Base-by-base conservation (phyloP, 2,888 invertebrate genomes). In the Coecobrya sp. region DNA sequence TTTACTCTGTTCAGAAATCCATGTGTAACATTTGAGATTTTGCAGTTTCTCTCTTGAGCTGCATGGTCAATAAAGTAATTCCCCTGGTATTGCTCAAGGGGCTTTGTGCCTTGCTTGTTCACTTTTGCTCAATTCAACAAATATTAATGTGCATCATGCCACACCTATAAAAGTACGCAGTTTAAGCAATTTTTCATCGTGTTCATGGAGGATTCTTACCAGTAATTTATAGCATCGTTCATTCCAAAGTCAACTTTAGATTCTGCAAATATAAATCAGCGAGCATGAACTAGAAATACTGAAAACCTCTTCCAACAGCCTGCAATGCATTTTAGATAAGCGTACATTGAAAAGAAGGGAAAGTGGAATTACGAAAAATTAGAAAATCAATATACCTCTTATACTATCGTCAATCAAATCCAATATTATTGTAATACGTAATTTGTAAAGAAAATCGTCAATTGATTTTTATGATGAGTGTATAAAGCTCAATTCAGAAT, bases 41-140 rank as follows among this genome's bases (percentile, higher is more conserved):
- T 52, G 36, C 55, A 73, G 45, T 42, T 59, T 59, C 42, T 76
- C 86, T 45, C 59, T 62, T 11, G 45, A 3, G 42, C n/a, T 19
- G 30, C 36, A 62, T 62, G 62, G 45, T 42, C 62, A 88, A 65
- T 88, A 79, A 79, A 88, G 79, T 88, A 88, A 27, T 49, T 86
- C 25, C 59, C 25, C 19, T n/a, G 36, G 42, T 73, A 36, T 73
- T 65, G 79, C 79, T 88, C 45, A 79, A 27, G 27, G 62, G 76
- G 87, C 87, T 36, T 73, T 79, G 62, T 79, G 79, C 68, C 65
- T 49, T 11, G 45, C 49, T 27, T 25, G 55, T 49, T 42, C 55
- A 27, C 27, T 30, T 4, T 25, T 42, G 70, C 19, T 22, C 49
- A 68, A 27, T 68, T 73, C 19, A 42, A 27, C 4, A 73, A 76